Conservation (phyloP, 2,888 invertebrate species). For the Apoda limacodes region DNA sequence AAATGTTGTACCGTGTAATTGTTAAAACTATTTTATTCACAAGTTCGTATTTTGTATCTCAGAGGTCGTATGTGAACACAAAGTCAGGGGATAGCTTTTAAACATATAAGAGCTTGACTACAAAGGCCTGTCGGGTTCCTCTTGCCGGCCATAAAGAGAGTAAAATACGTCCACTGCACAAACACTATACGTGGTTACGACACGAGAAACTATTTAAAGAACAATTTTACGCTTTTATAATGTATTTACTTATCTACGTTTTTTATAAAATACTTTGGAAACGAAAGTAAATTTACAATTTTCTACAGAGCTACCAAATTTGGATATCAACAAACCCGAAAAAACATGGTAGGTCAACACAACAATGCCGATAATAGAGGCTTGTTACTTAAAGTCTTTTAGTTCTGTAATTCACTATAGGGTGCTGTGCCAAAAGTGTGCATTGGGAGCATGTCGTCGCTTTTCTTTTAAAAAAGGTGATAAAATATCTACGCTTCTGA, state of each 20-base stretch:
- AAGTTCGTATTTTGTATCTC: conserved; percentile 32
- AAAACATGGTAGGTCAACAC: no score
- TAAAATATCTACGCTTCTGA: no score
- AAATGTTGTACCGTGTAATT: no score
- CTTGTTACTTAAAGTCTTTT: no score
- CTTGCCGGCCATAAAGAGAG: conserved; percentile 54
- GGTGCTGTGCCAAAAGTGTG: no score
- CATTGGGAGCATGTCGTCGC: no score
- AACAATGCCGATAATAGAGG: no score
- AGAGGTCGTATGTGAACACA: conserved; percentile 29
- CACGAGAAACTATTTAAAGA: background rate
- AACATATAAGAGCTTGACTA: conserved; percentile 53
- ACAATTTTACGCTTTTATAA: background rate
- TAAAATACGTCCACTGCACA: conserved; percentile 54
- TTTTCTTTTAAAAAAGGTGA: no score
- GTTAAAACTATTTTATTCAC: conserved; percentile 56
- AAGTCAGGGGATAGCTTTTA: conserved; percentile 55
- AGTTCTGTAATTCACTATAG: no score
- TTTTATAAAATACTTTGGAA: background rate
- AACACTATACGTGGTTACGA: conserved; percentile 18
- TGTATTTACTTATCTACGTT: background rate
- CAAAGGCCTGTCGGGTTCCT: conserved; percentile 50
- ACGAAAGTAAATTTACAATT: background rate
- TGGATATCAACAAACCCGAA: no score
- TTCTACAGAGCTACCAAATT: background rate